These are phyloP conservation scores for Lanius collurio DNA, from an alignment of 2,113 vertebrate genomes.

Conservation along the genomic window DNA sequence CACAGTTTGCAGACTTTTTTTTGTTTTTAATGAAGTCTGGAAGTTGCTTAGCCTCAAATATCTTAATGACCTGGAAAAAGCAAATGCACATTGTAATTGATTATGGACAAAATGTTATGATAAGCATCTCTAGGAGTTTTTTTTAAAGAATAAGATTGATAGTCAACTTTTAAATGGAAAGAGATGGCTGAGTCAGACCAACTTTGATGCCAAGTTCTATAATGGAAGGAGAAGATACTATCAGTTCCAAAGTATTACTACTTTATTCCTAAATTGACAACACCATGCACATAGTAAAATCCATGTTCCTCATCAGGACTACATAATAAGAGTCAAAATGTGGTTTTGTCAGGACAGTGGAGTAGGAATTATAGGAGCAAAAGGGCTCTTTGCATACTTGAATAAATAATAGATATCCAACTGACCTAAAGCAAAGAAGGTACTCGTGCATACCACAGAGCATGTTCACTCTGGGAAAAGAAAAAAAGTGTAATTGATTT, in stretches of 20 bases:
- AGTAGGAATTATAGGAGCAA: not conserved
- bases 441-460: not conserved
- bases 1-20: not conserved
- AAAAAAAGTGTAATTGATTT: not conserved
- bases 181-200: constrained; percentile 13
- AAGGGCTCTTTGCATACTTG: not conserved
- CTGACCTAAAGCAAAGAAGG: not conserved
- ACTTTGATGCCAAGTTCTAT: not conserved
- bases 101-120: not conserved
- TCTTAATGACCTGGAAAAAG: not conserved
- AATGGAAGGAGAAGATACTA: constrained; percentile 12
- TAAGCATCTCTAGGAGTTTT: not conserved
- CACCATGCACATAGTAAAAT: not conserved
- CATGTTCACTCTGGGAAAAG: not conserved
- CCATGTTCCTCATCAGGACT: not conserved
- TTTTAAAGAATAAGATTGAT: not conserved
- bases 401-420: not conserved
- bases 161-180: constrained; percentile 1
- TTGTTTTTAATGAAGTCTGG: not conserved
- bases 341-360: not conserved
- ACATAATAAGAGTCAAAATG: not conserved
- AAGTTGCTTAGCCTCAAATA: not conserved
- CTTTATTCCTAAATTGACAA: not conserved
- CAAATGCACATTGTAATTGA: not conserved
- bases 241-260: not conserved